phyloP scores from a whole-genome alignment of 2,797 vertebrate species.

The Melanotaenia pygmaea region DNA sequence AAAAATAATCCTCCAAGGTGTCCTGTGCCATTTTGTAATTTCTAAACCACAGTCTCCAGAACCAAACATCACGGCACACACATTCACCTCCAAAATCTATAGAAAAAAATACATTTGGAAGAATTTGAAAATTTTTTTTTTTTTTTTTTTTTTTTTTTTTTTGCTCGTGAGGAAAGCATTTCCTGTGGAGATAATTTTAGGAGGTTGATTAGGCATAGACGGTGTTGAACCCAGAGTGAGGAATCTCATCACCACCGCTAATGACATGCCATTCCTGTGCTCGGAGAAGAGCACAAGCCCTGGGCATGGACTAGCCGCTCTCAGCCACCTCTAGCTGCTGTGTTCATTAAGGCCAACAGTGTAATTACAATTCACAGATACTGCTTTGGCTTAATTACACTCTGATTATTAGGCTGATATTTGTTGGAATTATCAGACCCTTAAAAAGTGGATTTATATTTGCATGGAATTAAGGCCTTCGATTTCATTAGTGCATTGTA shows the following conservation, averaged over 20 bases:
- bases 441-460: conserved; percentile 69
- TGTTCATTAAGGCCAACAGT: conserved; percentile 81
- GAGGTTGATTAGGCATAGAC: conserved; percentile 78
- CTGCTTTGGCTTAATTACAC: conserved; percentile 76
- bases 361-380: conserved; percentile 80
- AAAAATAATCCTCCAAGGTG: conserved; percentile 71
- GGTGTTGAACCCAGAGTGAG: conserved; percentile 78
- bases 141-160: conserved; percentile 48
- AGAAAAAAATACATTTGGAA: conserved; percentile 51
- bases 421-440: conserved; percentile 73
- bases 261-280: conserved; percentile 81
- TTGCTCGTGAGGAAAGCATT: conserved; percentile 69
- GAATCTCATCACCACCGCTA: conserved; percentile 80
- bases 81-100: conserved; percentile 27
- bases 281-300: conserved; percentile 70
- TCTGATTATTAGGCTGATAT: conserved; percentile 79
- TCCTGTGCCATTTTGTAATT: conserved; percentile 65
- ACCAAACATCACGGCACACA: conserved; percentile 31
- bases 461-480: conserved; percentile 52
- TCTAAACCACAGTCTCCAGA: conserved; percentile 52
- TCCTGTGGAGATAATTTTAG: conserved; percentile 81
- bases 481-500: conserved; percentile 52
- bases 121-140: conserved; percentile 51
- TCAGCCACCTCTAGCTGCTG: conserved; percentile 75
- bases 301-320: conserved; percentile 74